Evolutionary conservation across 2,888 invertebrate species (phyloP).

Genomic region (Halictus ligatus): DNA sequence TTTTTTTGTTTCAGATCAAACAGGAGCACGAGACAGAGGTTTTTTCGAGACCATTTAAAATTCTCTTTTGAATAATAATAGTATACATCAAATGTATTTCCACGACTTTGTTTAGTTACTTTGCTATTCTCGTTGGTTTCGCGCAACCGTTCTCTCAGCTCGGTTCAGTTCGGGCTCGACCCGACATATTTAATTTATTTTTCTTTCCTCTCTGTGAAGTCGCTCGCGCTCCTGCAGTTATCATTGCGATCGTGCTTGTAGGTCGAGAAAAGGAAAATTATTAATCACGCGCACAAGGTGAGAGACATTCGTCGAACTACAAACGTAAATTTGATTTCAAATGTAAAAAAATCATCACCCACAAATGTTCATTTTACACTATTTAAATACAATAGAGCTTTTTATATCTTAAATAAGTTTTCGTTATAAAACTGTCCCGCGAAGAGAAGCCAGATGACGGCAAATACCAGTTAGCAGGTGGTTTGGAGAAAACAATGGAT

Average conservation of each 20-base stretch:
- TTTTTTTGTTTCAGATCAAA: conserved; percentile 28
- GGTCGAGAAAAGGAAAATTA: conserved; percentile 79
- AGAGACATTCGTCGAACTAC: conserved; percentile 84
- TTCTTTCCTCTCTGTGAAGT: neutral
- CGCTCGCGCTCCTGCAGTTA: conserved; percentile 52
- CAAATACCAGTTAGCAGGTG: conserved; percentile 81
- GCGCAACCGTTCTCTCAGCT: neutral
- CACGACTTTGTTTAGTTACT: conserved; percentile 46
- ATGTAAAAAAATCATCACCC: conserved; percentile 83
- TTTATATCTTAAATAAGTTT: conserved; percentile 84
- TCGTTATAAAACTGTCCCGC: conserved; percentile 82
- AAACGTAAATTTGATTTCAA: conserved; percentile 83
- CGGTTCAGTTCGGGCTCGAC: conserved; percentile 23
- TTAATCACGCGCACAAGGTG: conserved; percentile 83
- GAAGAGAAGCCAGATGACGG: conserved; percentile 81
- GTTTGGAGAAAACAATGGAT: conserved; percentile 77
- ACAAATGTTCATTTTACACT: conserved; percentile 84
- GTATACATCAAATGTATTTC: conserved; percentile 67
- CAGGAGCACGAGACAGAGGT: conserved; percentile 66
- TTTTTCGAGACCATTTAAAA: conserved; percentile 41
- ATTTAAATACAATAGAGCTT: conserved; percentile 84
- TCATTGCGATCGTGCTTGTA: conserved; percentile 62
- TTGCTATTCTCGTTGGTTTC: neutral
- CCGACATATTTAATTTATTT: conserved; percentile 52
- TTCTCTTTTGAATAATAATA: conserved; percentile 24